These are phyloP conservation scores for Ornithorhynchus anatinus DNA, from an alignment of 2,113 vertebrate genomes.

Conservation along the genomic window DNA sequence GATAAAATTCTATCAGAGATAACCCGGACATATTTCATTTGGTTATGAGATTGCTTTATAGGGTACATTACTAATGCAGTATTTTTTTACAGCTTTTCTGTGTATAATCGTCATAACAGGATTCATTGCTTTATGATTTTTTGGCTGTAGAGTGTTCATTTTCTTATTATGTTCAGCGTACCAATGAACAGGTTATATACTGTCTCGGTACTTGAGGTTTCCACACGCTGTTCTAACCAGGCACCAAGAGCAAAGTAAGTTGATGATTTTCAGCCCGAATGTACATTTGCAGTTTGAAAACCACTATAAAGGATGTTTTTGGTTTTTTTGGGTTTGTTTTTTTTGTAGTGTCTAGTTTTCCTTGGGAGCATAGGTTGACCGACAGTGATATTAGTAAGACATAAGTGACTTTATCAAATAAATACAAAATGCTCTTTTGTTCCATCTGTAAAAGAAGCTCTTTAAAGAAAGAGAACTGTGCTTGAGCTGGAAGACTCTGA, in stretches of 20 bases:
- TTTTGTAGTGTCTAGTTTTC: no score
- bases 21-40: conserved; percentile 72
- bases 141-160: conserved; percentile 42
- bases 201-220: accelerated
- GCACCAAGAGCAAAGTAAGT: neutral
- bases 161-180: neutral
- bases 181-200: neutral
- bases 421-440: no score
- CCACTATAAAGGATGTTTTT: no score
- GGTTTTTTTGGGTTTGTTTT: no score
- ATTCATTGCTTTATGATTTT: conserved; percentile 56
- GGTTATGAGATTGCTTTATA: conserved; percentile 76
- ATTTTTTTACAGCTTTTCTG: conserved; percentile 72
- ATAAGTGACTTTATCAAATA: neutral
- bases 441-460: neutral
- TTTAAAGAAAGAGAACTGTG: neutral
- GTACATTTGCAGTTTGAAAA: neutral
- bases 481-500: neutral
- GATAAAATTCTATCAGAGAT: conserved; percentile 72
- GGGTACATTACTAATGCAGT: conserved; percentile 66
- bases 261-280: neutral
- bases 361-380: neutral
- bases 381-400: neutral
- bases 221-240: neutral
- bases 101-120: conserved; percentile 42